phyloP scores from a whole-genome alignment of 2,113 vertebrate genomes.

The Naja naja region DNA sequence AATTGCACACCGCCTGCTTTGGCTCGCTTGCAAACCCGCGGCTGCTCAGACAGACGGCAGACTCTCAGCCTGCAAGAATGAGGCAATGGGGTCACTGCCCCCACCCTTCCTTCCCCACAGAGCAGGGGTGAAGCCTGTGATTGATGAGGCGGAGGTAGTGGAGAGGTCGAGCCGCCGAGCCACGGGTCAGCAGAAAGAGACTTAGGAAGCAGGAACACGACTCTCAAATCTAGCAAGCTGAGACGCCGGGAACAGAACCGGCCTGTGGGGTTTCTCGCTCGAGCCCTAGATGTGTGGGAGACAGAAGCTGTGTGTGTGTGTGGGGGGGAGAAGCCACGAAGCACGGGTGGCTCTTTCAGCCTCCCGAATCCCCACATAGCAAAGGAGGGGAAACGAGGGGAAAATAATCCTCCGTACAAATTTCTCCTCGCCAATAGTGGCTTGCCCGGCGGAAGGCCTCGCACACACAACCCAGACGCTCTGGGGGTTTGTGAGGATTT shows the following conservation, averaged over 20 bases:
- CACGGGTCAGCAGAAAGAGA: neutral
- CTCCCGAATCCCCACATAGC: neutral
- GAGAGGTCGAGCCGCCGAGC: constrained; percentile 17
- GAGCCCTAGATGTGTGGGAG: too few relatives aligned
- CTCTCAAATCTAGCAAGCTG: neutral
- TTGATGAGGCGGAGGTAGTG: constrained; percentile 13
- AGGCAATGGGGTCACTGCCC: neutral
- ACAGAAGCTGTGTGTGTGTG: neutral
- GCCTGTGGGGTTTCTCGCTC: neutral
- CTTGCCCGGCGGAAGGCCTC: too few relatives aligned
- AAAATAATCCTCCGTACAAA: neutral
- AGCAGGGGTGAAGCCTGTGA: neutral
- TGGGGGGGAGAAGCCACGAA: neutral
- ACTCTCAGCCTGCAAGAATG: neutral
- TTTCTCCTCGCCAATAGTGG: neutral
- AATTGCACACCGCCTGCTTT: neutral
- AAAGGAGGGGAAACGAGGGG: neutral
- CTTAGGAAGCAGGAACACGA: constrained; percentile 8
- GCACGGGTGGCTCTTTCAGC: neutral
- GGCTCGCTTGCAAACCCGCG: neutral
- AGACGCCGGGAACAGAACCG: neutral
- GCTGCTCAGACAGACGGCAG: neutral
- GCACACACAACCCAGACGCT: neutral
- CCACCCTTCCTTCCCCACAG: neutral
- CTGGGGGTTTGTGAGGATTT: neutral